Evolutionary conservation across 1,140 invertebrate genomes (phyloP), one percentile per base, ranked within the genome.

Genomic region (Habropoda laboriosa): DNA sequence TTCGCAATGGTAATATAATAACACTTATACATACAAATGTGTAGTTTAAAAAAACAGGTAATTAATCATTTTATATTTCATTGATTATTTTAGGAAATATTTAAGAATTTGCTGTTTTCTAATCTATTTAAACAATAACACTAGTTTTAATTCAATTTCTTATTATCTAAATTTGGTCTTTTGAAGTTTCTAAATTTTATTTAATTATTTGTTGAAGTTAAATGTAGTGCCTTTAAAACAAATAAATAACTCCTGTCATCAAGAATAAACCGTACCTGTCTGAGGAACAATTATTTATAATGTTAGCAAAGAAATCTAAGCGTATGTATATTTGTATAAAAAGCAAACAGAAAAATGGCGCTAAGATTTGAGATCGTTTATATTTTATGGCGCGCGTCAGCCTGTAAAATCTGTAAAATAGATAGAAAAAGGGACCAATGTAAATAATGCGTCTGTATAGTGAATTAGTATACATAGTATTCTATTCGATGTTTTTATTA

Each of bases 401-500:
- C 51, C 77, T 92, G 91, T 92, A 92, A 91, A 91, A 91, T 92
- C 86, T 92, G 90, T 92, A 90, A 91, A 89, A 73, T 83, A 82
- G 63, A 70, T 73, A 76, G 74, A 80, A 86, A 82, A 88, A 83
- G 88, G 87, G 91, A 89, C 91, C 90, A 90, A 87, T 93, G 92
- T 93, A 93, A 92, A 92, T 93, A 93, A 89, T 87, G 87, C 61
- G 86, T 87, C 86, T 92, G 91, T 93, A 92, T 91, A 92, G 86
- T 91, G 89, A 81, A 82, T 76, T 76, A 87, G 81, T 86, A 64
- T 71, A 88, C 87, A 88, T 92, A 92, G 67, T 90, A 92, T 92
- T 92, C 87, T 88, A 85, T 82, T 78, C 24, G 16, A 61, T 79
- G 63, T 71, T 86, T 79, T 82, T 82, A 78, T 49, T 61, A 80